These are phyloP conservation scores for Rhingia rostrata DNA, from an alignment of 2,888 invertebrate genomes.

Conservation along the genomic window DNA sequence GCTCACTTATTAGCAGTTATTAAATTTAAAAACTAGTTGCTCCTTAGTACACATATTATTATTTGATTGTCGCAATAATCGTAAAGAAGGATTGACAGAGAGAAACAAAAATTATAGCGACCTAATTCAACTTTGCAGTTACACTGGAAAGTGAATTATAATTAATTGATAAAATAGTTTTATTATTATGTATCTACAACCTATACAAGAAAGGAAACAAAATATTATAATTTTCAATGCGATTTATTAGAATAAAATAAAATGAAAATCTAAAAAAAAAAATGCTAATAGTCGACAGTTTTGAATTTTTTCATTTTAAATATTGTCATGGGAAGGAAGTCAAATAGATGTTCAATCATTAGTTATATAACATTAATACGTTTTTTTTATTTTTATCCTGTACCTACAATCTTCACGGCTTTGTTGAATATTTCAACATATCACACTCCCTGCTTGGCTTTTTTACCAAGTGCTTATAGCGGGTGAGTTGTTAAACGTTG, in stretches of 20 bases:
- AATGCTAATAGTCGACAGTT: not conserved
- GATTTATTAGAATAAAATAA: slow-evolving; percentile 62
- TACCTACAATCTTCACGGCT: slow-evolving; percentile 97
- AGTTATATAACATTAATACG: too few relatives aligned
- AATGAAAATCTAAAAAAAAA: slow-evolving; percentile 39
- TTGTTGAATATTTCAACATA: slow-evolving; percentile 94
- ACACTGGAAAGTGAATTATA: slow-evolving; percentile 46
- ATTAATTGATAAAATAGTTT: slow-evolving; percentile 55
- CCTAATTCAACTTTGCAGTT: slow-evolving; percentile 31
- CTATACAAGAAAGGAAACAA: slow-evolving; percentile 31
- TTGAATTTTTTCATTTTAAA: not conserved
- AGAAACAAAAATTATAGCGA: slow-evolving; percentile 25
- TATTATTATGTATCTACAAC: slow-evolving; percentile 49
- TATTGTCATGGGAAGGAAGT: not conserved
- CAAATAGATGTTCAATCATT: not conserved
- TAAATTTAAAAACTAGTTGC: not conserved
- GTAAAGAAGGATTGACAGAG: slow-evolving; percentile 32
- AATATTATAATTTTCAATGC: slow-evolving; percentile 61
- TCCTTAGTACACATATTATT: not conserved
- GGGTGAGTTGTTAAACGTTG: too few relatives aligned
- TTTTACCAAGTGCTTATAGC: slow-evolving; percentile 95
- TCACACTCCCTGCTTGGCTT: slow-evolving; percentile 90
- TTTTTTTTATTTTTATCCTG: too few relatives aligned
- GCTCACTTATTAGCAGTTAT: not conserved
- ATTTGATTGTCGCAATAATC: slow-evolving; percentile 55